Base-by-base conservation (phyloP, 2,797 vertebrate species). In the Spatula versicolor region DNA sequence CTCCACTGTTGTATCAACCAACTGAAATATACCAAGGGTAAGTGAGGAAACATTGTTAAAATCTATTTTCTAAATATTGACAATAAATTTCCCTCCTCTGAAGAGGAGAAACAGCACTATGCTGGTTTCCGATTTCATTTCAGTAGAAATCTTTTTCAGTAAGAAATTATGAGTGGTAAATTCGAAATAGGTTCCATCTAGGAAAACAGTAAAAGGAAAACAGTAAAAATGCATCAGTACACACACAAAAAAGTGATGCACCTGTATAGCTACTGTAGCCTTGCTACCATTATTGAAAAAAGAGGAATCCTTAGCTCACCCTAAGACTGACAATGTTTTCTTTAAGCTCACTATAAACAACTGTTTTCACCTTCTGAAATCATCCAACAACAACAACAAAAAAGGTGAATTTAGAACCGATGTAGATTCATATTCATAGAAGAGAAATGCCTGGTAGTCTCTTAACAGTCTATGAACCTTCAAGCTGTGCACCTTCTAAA, bases 1-100 rank as follows among this genome's bases (percentile, higher is more conserved):
- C 92, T 99, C 99, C 96, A 99, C 99, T 5, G 99, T 99, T 52
- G 99, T 99, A 97, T 99, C 99, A 93, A 99, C 99, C 98, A 99
- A 96, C 99, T 99, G 95, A 55, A 96, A 73, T 1, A 62, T 0
- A 96, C 22, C 86, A 60, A 45, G 3, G 16, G 43, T 63, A 88
- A 43, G 50, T 60, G 23, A 68, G 30, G 10, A 82, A 72, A 4
- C 7, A 13, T 11, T 14, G 19, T n/a, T 66, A 45, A 80, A 48
- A 82, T 28, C 33, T 20, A 28, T 46, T 67, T 69, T 23, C 22
- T 50, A 28, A 10, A 73, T 7, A 48, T 8, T 60, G 19, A 88
- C 90, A 81, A 66, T 30, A 31, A 3, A 35, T 43, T 55, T 62
- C 74, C 45, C 12, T 28, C 6, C 7, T 31, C 30, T 82, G 54